These are phyloP conservation scores for Melipona quadrifasciata DNA, from an alignment of 1,140 invertebrate genomes.

Conservation along the genomic window DNA sequence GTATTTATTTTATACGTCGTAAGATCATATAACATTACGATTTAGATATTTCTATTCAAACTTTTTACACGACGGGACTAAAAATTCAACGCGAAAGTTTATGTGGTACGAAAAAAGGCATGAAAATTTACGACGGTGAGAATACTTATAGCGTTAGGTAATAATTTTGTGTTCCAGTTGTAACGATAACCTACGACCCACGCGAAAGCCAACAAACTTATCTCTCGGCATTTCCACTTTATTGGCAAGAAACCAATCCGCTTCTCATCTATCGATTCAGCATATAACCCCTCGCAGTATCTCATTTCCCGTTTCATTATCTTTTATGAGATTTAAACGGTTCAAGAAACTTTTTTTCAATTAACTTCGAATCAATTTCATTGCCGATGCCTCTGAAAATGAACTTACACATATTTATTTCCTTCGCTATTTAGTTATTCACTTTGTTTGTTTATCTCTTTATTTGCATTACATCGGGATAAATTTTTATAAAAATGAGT, in stretches of 20 bases:
- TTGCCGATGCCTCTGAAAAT: background rate
- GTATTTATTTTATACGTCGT: background rate
- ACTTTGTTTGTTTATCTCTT: too few relatives aligned
- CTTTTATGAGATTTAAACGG: background rate
- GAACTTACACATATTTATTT: background rate
- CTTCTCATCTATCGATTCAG: background rate
- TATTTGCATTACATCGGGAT: too few relatives aligned
- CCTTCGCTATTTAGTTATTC: too few relatives aligned
- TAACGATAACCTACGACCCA: slow-evolving; percentile 31
- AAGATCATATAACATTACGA: too few relatives aligned
- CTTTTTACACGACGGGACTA: background rate
- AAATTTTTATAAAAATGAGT: too few relatives aligned
- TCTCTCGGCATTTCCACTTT: slow-evolving; percentile 27
- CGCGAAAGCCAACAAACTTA: slow-evolving; percentile 35
- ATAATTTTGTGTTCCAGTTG: background rate
- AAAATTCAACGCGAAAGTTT: background rate
- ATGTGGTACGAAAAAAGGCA: background rate
- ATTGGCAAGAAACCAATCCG: slow-evolving; percentile 39
- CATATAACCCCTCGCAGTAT: background rate
- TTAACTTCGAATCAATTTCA: background rate
- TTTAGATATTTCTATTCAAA: background rate
- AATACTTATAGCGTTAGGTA: background rate
- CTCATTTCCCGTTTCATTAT: background rate
- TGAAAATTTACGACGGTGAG: background rate
- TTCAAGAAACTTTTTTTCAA: background rate